A percentile compares a stretch with the other conserved stretches of the same genome.
Evolutionary conservation across 2,113 vertebrate species (phyloP).

Genomic region (Podocnemis expansa): DNA sequence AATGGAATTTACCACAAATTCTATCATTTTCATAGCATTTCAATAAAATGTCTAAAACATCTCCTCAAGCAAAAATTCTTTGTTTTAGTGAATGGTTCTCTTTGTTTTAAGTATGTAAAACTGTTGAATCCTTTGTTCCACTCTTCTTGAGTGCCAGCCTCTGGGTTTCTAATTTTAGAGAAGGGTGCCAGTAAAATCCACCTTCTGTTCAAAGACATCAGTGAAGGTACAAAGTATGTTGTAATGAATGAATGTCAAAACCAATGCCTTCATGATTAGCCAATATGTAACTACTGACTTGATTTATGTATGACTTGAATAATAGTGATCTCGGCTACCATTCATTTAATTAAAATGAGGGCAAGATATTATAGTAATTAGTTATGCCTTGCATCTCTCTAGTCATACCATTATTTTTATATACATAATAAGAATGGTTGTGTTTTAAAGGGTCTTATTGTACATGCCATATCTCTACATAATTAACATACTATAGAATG

Average conservation of each 20-base stretch:
- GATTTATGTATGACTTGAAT: not conserved
- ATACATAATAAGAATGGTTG: not conserved
- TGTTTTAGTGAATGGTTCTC: not conserved
- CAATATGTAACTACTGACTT: not conserved
- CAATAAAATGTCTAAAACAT: not conserved
- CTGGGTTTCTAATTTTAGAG: not conserved
- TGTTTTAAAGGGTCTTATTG: not conserved
- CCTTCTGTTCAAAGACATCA: not conserved
- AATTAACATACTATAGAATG: not conserved
- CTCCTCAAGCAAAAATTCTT: not conserved
- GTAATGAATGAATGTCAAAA: not conserved
- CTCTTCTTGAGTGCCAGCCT: not conserved
- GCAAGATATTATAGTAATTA: not conserved
- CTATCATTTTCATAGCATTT: not conserved
- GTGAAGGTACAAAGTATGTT: not conserved
- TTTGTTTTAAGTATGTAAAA: not conserved
- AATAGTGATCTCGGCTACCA: not conserved
- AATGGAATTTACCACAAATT: not conserved
- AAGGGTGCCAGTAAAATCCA: not conserved
- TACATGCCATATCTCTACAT: not conserved
- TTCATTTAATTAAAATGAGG: not conserved
- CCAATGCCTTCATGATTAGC: not conserved
- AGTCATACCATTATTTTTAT: not conserved
- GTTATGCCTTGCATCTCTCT: not conserved
- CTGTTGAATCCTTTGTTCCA: not conserved